Evolutionary conservation across 2,888 invertebrate species (phyloP), one percentile per base, ranked within the genome.

Genomic region (Cheilosia variabilis): DNA sequence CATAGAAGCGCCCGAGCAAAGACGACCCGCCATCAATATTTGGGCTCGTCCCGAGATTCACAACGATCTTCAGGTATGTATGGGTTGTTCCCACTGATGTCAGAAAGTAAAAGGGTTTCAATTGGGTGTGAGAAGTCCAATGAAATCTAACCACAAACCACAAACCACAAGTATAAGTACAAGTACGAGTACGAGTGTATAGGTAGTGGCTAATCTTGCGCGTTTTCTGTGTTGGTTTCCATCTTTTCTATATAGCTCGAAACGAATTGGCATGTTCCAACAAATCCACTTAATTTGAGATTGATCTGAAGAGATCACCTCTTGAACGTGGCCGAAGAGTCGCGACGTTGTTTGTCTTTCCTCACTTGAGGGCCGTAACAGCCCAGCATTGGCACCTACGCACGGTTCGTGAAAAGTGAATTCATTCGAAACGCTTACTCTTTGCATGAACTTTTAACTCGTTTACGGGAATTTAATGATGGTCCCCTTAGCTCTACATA

Each of bases 21-120:
- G 82, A 27, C 91, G 89, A 2, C 92, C 93, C 1, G 87, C 89
- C 34, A 90, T 93, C 10, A 92, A 90, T 81, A 90, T 93, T 34
- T 93, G 93, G 93, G 92, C 92, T 4, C 91, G 93, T 7, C 88
- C 89, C 37, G 90, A 91, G 62, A 89, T 92, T 69, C 90, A 95
- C 22, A 92, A 93, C 55, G 94, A 94, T 0, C 88, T 90, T 15
- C 79, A 88, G 83, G 89, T 89, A 81, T 17, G 77, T 62, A 19
- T n/a, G 10, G 0, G 45, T 43, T 24, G 37, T 15, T 27, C 31
- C 15, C 19, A 43, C 50, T n/a, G 47, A 45, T 24, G n/a, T 34
- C 31, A 60, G 22, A 69, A 34, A 60, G 9, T 31, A 45, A 45
- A 17, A 45, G 45, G 17, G 17, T 45, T 7, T 45, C 15, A 45